Conservation (phyloP, 2,888 invertebrate genomes). For the Hipparchia sbordonii region DNA sequence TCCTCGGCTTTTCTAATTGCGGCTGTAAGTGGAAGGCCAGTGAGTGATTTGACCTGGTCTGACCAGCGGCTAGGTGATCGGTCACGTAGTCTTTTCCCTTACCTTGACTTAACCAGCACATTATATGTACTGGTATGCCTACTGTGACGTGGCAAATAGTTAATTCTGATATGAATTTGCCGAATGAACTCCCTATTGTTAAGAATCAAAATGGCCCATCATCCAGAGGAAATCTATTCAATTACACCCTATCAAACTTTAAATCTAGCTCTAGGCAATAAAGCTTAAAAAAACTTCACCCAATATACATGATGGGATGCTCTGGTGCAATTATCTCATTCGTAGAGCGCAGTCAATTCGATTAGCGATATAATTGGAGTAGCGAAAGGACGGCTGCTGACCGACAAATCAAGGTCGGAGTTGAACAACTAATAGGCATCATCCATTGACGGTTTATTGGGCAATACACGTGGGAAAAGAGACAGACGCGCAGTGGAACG, state of each 20-base stretch:
- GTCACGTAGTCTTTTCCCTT: no score
- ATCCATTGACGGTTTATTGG: slow-evolving; percentile 30
- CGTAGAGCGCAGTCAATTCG: slow-evolving; percentile 72
- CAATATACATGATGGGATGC: slow-evolving; percentile 62
- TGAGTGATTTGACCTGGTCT: no score
- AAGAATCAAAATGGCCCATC: background rate
- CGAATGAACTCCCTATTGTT: background rate
- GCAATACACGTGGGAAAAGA: background rate
- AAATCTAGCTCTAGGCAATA: background rate
- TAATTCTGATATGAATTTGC: background rate
- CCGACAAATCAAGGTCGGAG: slow-evolving; percentile 55
- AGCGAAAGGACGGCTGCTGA: slow-evolving; percentile 63
- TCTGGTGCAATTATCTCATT: slow-evolving; percentile 77
- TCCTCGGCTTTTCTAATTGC: no score
- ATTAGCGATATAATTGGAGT: slow-evolving; percentile 72
- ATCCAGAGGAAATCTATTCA: background rate
- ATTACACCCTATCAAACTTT: background rate
- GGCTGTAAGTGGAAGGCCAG: no score
- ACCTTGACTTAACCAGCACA: no score
- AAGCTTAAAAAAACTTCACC: slow-evolving; percentile 41
- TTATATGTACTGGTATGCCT: background rate
- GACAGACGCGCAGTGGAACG: slow-evolving; percentile 24
- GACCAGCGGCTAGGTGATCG: no score
- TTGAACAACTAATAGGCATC: slow-evolving; percentile 31
- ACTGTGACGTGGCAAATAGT: no score